These are phyloP conservation scores for Stichodactyla helianthus DNA, from an alignment of 64 coral and sea anemone genomes.

Conservation along the genomic window DNA sequence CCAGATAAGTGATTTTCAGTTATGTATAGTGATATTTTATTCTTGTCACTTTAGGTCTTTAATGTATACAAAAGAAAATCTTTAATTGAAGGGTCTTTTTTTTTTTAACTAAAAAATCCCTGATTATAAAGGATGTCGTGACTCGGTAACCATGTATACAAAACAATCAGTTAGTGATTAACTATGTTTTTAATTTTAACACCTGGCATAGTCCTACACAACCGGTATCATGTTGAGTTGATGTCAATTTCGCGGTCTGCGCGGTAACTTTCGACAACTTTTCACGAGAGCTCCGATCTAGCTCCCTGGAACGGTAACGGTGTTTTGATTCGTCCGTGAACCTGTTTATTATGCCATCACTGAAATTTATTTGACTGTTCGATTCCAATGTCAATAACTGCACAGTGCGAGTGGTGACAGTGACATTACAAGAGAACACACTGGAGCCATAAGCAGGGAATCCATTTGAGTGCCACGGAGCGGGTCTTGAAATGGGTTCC, in stretches of 20 bases:
- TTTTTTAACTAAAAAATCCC: neutral
- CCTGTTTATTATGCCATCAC: constrained; percentile 15
- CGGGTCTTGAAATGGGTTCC: neutral
- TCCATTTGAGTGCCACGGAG: constrained; percentile 9
- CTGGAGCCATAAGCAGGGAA: neutral
- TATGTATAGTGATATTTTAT: neutral
- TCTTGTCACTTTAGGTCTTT: neutral
- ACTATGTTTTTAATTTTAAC: constrained; percentile 3
- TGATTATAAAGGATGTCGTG: neutral
- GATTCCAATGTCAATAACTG: constrained; percentile 21
- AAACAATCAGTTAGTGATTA: constrained; percentile 15
- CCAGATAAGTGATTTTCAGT: neutral
- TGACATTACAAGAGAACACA: constrained; percentile 7
- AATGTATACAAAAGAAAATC: neutral
- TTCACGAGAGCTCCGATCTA: neutral
- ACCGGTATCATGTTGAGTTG: neutral
- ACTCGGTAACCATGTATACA: constrained; percentile 7
- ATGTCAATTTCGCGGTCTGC: neutral
- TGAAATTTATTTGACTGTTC: constrained; percentile 7
- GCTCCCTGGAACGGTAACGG: neutral
- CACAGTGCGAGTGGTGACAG: constrained; percentile 4
- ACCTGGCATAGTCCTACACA: neutral
- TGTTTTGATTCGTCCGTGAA: neutral
- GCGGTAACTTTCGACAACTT: neutral
- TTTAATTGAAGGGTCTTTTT: neutral